Base-by-base conservation (phyloP, 2,797 vertebrate species). In the Gambusia yucatana region DNA sequence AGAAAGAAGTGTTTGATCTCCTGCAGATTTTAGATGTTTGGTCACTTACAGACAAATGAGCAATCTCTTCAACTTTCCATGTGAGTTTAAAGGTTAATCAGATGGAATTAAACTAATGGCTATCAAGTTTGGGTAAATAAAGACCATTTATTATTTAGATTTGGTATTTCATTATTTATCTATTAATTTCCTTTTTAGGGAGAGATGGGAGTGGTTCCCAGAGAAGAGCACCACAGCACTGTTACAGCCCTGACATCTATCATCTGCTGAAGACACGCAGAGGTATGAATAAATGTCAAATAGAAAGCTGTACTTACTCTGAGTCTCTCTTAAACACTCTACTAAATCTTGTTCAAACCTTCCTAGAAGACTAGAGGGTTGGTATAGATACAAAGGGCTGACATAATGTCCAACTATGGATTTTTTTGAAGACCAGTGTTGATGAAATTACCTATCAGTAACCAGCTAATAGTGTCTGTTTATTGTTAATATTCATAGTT, bases 161-260 rank as follows among this genome's bases (percentile, higher is more conserved):
- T 2, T 65, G 36, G 0, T 22, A 67, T 52, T 48, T 39, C 3
- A 1, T 46, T 3, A n/a, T 25, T 25, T 52, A 52, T 9, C 20
- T 52, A 25, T 8, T 52, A 0, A 9, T 52, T 52, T 52, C 0
- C 46, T 22, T 67, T 7, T 44, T 65, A 93, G 89, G 81, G n/a
- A 82, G 83, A 75, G 96, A 96, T 86, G 96, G 95, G 94, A 94
- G 95, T 94, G 93, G 88, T 94, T 93, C 82, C 43, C 91, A 87
- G 59, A 88, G 89, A 84, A 82, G 93, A 94, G 36, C 59, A 72
- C 82, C 91, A 5, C 93, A 93, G 10, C 92, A 94, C 79, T 96
- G 94, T 87, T 93, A 95, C 48, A 92, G 94, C 46, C 97, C 97
- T 4, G 98, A 99, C 80, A 96, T 98, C 89, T 98, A 98, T 86